Base-by-base conservation (phyloP, 2,113 vertebrate species). In the Alosa alosa region DNA sequence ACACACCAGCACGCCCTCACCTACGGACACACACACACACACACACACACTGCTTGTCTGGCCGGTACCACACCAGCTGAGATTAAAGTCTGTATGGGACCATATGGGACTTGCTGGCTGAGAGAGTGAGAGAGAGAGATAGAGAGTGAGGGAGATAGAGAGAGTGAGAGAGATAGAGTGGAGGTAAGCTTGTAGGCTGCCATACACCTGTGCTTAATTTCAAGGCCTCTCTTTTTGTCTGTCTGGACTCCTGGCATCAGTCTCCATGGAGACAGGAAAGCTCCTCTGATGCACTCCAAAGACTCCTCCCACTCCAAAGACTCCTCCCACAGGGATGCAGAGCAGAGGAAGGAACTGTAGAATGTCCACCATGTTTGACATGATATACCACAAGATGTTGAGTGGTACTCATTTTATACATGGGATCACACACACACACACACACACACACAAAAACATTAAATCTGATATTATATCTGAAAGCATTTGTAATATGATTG, bases 91-190 rank as follows among this genome's bases (percentile, higher is more conserved):
- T 57, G 85, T 84, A 89, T 85, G 88, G 85, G 85, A 82, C 85
- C 41, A 86, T 87, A 83, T 88, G 15, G 81, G 87, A 83, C 84
- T 84, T 85, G 87, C 86, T 86, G 91, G 87, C 83, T 82, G 50
- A 87, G 60, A 25, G 20, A 64, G 60, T 8, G 60, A 22, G 60
- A 64, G 22, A 64, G 22, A 64, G 60, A 64, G 22, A 25, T n/a
- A 64, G 0, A 25, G 60, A 64, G 22, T 25, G 60, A 64, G 5
- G 6, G 60, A 64, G n/a, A n/a, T n/a, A n/a, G n/a, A n/a, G n/a
- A n/a, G n/a, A n/a, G n/a, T n/a, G n/a, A n/a, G n/a, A n/a, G 64
- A 72, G 25, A 13, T 25, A 9, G 55, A 57, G 55, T 1, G 55
- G 55, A 18, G 15, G 55, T 18, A 8, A 4, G 55, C 1, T 3